Evolutionary conservation across 2,888 invertebrate species (phyloP).

Genomic region (Zygothrica quintamaculata): DNA sequence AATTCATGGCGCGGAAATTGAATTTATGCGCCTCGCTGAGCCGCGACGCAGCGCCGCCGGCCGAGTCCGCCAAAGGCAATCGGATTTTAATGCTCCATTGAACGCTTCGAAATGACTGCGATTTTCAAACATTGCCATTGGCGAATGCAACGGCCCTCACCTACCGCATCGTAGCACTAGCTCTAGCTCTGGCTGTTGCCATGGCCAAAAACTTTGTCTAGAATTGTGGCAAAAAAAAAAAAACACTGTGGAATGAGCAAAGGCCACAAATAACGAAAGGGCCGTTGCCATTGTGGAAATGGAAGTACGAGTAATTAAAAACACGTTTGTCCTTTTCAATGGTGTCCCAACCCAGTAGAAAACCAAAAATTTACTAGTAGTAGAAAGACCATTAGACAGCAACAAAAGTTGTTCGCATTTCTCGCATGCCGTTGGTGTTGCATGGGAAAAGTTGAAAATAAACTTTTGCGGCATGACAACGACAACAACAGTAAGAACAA

Average conservation of each 20-base stretch:
- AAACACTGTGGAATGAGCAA: slow-evolving; percentile 37
- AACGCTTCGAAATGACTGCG: slow-evolving; percentile 75
- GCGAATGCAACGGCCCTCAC: slow-evolving; percentile 48
- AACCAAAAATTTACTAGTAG: slow-evolving; percentile 22
- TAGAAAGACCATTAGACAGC: slow-evolving; percentile 52
- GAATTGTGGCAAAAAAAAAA: slow-evolving; percentile 36
- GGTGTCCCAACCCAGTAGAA: slow-evolving; percentile 18
- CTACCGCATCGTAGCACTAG: neutral
- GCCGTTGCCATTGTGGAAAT: slow-evolving; percentile 29
- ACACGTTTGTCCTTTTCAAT: slow-evolving; percentile 75
- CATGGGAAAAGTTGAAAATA: slow-evolving; percentile 79
- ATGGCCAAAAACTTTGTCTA: slow-evolving; percentile 38
- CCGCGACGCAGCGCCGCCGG: slow-evolving; percentile 45
- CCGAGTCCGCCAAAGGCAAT: slow-evolving; percentile 60
- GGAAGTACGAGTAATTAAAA: slow-evolving; percentile 78
- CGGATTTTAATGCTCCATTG: slow-evolving; percentile 82
- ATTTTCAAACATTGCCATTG: slow-evolving; percentile 58
- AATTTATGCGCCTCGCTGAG: slow-evolving; percentile 77
- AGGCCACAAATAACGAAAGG: slow-evolving; percentile 47
- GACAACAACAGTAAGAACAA: slow-evolving; percentile 27
- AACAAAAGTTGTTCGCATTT: slow-evolving; percentile 65
- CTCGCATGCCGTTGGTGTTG: slow-evolving; percentile 58
- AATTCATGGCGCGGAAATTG: slow-evolving; percentile 85
- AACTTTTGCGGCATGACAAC: slow-evolving; percentile 76
- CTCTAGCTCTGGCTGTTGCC: neutral